Conservation (phyloP, 2,888 invertebrate species). For the Flexamia atlantica region DNA sequence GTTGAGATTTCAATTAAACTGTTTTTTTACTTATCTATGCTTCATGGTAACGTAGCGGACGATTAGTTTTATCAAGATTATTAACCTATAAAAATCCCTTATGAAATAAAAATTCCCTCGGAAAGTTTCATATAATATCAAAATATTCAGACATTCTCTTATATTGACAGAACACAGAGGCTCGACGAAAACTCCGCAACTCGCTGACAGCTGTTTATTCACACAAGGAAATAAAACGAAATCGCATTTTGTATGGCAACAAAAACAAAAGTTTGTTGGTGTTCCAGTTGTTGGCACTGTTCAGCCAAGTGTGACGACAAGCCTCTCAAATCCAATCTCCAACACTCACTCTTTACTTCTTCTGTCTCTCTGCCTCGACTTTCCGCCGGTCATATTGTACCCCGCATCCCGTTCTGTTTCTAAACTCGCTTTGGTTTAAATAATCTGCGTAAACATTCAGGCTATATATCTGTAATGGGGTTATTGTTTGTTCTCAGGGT, state of each 20-base stretch:
- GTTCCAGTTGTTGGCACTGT: conserved; percentile 50
- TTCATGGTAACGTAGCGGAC: no score
- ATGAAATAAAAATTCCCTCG: no score
- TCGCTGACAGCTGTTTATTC: conserved; percentile 53
- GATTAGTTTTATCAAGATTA: no score
- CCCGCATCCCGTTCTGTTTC: background rate
- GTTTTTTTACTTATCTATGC: no score
- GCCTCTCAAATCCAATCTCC: conserved; percentile 43
- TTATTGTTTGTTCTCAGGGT: no score
- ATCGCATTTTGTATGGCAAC: conserved; percentile 50
- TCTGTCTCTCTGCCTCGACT: background rate
- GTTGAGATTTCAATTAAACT: no score
- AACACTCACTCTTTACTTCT: conserved; percentile 32
- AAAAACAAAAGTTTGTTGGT: conserved; percentile 56
- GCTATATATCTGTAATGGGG: no score
- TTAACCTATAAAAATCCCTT: no score
- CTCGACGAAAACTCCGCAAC: conserved; percentile 10
- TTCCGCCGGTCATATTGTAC: background rate
- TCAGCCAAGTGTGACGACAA: conserved; percentile 51
- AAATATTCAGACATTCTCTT: background rate
- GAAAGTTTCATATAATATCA: no score
- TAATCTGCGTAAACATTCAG: no score
- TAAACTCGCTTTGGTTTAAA: background rate
- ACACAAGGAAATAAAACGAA: conserved; percentile 50
- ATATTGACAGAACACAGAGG: conserved; percentile 2